Conservation (phyloP, 2,888 invertebrate genomes). For the Gerris lacustris region DNA sequence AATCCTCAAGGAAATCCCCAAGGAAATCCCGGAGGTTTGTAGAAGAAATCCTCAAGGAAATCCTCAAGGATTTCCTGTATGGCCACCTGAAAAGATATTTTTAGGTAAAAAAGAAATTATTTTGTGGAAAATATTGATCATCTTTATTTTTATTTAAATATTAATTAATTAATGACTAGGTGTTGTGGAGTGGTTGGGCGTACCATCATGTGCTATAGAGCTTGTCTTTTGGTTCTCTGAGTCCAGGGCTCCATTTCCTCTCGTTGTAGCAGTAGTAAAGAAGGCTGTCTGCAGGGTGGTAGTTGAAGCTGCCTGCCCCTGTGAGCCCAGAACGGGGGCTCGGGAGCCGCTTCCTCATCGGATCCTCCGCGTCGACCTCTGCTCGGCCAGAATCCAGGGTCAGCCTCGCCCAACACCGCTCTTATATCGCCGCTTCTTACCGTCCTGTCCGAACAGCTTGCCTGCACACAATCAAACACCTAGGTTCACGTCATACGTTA, state of each 20-base stretch:
- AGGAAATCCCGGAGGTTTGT: too few species aligned
- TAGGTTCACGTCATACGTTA: too few species aligned
- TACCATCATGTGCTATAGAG: neutral
- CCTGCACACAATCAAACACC: neutral
- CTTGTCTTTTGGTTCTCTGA: neutral
- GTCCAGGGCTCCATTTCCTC: neutral
- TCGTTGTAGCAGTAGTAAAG: neutral
- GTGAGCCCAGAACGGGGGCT: slow-evolving; percentile 28
- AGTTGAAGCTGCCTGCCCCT: slow-evolving; percentile 18
- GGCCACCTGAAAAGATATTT: too few species aligned
- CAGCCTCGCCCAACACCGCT: slow-evolving; percentile 26
- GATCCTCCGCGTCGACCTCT: slow-evolving; percentile 24
- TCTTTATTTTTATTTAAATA: neutral
- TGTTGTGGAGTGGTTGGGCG: neutral
- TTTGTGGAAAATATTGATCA: neutral
- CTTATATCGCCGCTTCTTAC: slow-evolving; percentile 24
- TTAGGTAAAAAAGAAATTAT: neutral
- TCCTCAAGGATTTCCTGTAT: too few species aligned
- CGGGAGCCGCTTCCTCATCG: slow-evolving; percentile 19
- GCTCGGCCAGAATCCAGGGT: slow-evolving; percentile 30
- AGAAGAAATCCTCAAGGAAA: too few species aligned
- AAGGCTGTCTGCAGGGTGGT: neutral
- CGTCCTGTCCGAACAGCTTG: neutral
- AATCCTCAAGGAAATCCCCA: too few species aligned
- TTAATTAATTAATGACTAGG: neutral